Evolutionary conservation across 2,113 vertebrate species (phyloP), one percentile per base, ranked within the genome.

Genomic region (Gila orcuttii): DNA sequence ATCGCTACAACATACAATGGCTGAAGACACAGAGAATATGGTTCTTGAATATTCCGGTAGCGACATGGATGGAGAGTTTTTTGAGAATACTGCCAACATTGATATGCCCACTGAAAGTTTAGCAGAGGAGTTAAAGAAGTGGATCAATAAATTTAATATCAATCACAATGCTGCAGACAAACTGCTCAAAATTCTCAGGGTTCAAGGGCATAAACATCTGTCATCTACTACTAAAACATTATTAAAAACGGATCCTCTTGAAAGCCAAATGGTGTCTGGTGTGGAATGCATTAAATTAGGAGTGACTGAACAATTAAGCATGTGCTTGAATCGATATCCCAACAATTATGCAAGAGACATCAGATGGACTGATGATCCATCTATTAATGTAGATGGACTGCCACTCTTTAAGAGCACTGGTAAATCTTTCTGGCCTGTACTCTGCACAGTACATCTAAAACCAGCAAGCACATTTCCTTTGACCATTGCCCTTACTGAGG

Each of bases 101-200:
- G 9, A 73, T 73, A 73, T 73, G 21, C 21, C n/a, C 69, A 73
- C 69, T 42, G 69, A 23, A 1, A 21, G 23, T 23, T 73, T 42
- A 39, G 31, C 33, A 2, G 68, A 71, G 68, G 68, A 42, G 21
- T 73, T 73, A 42, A 17, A 39, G 4, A 73, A 23, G 36, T 73
- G 69, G 69, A 73, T 73, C 3, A 12, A 3, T 73, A 19, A 6
- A 1, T 73, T 42, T 73, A 73, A 73, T 36, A 42, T 73, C 36
- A 73, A 73, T 21, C 36, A 42, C 69, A 73, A 73, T 73, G 69
- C 36, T 73, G 69, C 69, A 42, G 69, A 42, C 8, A 19, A 33
- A 71, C 68, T 71, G 33, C 68, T 71, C 21, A 13, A 42, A 71
- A 71, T 71, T 71, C 68, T 71, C 19, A 71, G 68, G 33, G 7